Base-by-base conservation (phyloP, 2,113 vertebrate genomes). In the Zapornia atra region DNA sequence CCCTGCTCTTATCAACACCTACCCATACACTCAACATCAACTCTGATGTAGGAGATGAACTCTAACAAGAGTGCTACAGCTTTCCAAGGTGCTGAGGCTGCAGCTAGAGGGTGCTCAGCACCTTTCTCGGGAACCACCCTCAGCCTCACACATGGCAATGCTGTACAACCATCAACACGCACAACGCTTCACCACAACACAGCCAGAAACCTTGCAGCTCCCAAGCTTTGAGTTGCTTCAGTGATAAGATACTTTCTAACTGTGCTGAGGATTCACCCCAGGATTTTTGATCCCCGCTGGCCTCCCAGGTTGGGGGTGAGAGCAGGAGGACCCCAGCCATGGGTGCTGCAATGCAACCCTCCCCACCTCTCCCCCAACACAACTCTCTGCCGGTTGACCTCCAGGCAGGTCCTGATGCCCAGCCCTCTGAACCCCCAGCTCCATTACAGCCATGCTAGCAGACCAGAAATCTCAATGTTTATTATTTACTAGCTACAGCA, bases 101-200 rank as follows among this genome's bases (percentile, higher is more conserved):
- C 86, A 94, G 79, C 53, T 92, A 72, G 89, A 65, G 44, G 68
- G 89, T 86, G 76, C 89, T 95, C 26, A 0, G 64, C 86, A 78
- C 21, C 79, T 69, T 76, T 28, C 33, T 28, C 33, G 22, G 66
- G 88, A 92, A 11, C 25, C 15, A 17, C 53, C 79, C 63, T 61
- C 53, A 36, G 63, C 38, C 73, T 38, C 10, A 0, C 5, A 0
- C 1, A 5, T 4, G 54, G 40, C 42, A 79, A 19, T 2, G 19
- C 36, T 50, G 17, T 1, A 10, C 0, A 1, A 34, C 0, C 14
- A 50, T 0, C 5, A 0, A 50, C 0, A 0, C 57, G 75, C 20
- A 25, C 19, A 22, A 4, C 0, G 0, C 40, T 78, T 24, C 56
- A 38, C 53, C 61, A 57, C 61, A 78, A 63, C 21, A 31, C 31